These are phyloP conservation scores for Nasonia oneida DNA, from an alignment of 2,888 invertebrate species.

Conservation along the genomic window DNA sequence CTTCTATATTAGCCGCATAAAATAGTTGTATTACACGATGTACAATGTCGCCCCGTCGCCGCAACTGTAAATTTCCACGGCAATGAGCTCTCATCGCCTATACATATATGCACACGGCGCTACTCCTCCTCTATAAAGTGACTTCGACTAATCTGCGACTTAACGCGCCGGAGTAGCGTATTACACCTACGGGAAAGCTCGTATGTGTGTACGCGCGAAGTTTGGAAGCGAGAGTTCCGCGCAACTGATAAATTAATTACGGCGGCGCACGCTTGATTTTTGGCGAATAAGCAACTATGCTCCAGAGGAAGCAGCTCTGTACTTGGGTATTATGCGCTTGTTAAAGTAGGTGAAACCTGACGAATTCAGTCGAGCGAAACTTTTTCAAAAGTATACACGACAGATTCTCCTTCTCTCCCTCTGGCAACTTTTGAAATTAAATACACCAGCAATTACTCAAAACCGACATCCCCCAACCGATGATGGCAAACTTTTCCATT, in stretches of 20 bases:
- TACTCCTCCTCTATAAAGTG: too few species aligned
- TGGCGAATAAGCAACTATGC: neutral
- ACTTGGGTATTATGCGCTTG: neutral
- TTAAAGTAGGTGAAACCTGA: neutral
- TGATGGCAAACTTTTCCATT: neutral
- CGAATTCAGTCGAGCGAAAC: too few species aligned
- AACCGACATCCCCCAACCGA: neutral
- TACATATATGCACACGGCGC: neutral
- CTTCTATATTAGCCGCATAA: conserved; percentile 26
- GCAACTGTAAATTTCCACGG: conserved; percentile 17
- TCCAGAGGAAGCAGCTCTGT: neutral
- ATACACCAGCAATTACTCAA: neutral
- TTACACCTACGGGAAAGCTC: neutral
- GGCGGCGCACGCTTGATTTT: neutral
- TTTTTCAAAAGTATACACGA: too few species aligned
- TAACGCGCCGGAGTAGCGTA: neutral
- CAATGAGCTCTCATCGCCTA: conserved; percentile 32
- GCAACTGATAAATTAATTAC: neutral
- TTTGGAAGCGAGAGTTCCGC: neutral
- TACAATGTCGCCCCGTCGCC: neutral
- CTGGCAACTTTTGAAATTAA: neutral
- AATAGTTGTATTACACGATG: conserved; percentile 39
- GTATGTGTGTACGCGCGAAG: neutral
- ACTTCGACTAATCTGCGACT: conserved; percentile 36
- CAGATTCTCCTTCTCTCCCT: too few species aligned